Percentiles rank a stretch among this genome's conserved stretches.
Evolutionary conservation across 1,140 invertebrate genomes (phyloP).

Genomic region (Euglossa dilemma): DNA sequence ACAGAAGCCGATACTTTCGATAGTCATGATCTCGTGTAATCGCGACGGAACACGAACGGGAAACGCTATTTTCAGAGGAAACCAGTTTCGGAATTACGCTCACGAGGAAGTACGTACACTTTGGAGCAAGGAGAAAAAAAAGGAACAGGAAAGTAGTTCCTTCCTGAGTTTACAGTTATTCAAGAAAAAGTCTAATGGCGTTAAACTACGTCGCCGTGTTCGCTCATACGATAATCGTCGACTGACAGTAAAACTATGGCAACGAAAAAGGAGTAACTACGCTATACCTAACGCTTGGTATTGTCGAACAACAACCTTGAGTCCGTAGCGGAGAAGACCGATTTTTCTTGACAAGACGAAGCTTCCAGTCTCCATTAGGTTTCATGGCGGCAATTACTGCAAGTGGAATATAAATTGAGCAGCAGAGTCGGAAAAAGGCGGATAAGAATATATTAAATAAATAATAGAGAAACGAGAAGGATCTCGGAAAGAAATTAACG

Average conservation of each 20-base stretch:
- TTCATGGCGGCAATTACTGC: background rate
- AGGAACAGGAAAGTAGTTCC: background rate
- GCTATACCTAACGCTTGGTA: background rate
- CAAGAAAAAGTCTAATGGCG: background rate
- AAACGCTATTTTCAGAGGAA: background rate
- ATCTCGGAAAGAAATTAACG: too few relatives aligned
- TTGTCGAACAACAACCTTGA: background rate
- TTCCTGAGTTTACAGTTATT: background rate
- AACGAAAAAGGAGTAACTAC: background rate
- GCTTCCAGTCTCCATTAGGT: background rate
- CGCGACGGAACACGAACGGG: background rate
- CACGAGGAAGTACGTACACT: background rate
- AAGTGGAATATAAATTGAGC: background rate
- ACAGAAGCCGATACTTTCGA: background rate
- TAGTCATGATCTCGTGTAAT: background rate
- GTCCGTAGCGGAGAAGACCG: background rate
- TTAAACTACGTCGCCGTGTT: too few relatives aligned
- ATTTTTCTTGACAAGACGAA: background rate
- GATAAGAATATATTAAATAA: too few relatives aligned
- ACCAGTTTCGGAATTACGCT: constrained; percentile 1
- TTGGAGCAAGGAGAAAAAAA: background rate
- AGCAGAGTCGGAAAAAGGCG: background rate
- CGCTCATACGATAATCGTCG: background rate
- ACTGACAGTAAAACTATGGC: background rate
- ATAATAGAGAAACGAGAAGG: too few relatives aligned